These are phyloP conservation scores for Corythoichthys intestinalis DNA, from an alignment of 2,113 vertebrate species.

Conservation along the genomic window DNA sequence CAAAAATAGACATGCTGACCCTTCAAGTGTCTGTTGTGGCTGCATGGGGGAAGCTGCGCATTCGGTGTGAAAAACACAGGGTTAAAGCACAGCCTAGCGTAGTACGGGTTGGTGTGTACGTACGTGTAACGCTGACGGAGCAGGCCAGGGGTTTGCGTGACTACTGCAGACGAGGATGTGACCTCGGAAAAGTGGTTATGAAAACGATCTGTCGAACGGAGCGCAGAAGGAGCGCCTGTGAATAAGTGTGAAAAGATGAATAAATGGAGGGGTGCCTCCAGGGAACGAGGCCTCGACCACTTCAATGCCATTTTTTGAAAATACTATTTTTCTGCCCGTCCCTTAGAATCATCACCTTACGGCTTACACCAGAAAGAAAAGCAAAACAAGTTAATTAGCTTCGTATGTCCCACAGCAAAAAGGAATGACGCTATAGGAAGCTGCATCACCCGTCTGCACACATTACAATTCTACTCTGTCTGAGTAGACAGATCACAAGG, in stretches of 20 bases:
- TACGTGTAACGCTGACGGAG: constrained; percentile 64
- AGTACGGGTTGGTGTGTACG: constrained; percentile 4
- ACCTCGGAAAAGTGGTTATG: constrained; percentile 88
- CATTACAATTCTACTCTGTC: not conserved
- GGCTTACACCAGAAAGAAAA: constrained; percentile 37
- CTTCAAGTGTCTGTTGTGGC: constrained; percentile 50
- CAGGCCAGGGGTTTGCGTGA: constrained; percentile 83
- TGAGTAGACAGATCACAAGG: constrained; percentile 7
- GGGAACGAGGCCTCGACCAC: not conserved
- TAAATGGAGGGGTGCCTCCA: constrained; percentile 32
- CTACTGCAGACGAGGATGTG: constrained; percentile 82
- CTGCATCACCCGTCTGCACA: constrained; percentile 7
- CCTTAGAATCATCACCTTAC: not conserved
- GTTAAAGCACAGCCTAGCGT: constrained; percentile 37
- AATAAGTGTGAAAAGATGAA: constrained; percentile 65
- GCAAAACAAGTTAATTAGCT: constrained; percentile 57
- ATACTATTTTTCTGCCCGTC: not conserved
- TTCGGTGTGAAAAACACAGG: constrained; percentile 76
- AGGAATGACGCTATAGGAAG: constrained; percentile 16
- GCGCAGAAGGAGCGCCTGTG: constrained; percentile 49
- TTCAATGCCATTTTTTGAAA: not conserved
- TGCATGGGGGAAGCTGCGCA: constrained; percentile 33
- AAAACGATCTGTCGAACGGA: constrained; percentile 83
- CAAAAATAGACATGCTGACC: constrained; percentile 65
- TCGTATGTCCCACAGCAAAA: not conserved